A percentile compares a stretch with the other conserved stretches of the same genome.
Evolutionary conservation across 2,113 vertebrate genomes (phyloP).

Genomic region (Mormoops blainvillei): DNA sequence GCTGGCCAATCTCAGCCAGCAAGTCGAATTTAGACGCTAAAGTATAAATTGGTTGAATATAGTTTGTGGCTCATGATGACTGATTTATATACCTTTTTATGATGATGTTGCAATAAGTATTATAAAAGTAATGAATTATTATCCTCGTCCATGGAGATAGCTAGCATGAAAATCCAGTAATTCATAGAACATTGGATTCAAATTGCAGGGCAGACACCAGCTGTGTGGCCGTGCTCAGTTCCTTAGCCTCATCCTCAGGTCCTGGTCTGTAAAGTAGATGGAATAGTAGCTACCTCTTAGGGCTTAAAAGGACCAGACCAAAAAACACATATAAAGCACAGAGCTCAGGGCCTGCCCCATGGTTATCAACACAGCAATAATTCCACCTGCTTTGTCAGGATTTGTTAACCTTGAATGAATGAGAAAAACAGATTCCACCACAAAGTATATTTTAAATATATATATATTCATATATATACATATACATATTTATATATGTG

Average conservation of each 20-base stretch:
- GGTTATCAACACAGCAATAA: neutral
- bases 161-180: neutral
- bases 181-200: neutral
- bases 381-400: neutral
- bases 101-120: neutral
- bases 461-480: neutral
- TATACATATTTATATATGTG: neutral
- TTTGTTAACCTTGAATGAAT: neutral
- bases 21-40: neutral
- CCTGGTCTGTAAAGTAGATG: neutral
- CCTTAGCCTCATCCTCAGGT: neutral
- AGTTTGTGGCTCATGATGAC: neutral
- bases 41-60: neutral
- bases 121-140: slow-evolving; percentile 33
- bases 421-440: neutral
- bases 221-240: neutral
- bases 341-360: neutral
- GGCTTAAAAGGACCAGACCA: neutral
- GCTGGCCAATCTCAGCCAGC: neutral
- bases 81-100: slow-evolving; percentile 10
- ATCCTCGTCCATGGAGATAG: neutral
- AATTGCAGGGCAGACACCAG: neutral
- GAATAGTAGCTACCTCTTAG: neutral
- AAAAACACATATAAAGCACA: neutral
- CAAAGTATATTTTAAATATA: neutral